phyloP scores from a whole-genome alignment of 2,113 vertebrate genomes.

The Myrmecobius fasciatus region DNA sequence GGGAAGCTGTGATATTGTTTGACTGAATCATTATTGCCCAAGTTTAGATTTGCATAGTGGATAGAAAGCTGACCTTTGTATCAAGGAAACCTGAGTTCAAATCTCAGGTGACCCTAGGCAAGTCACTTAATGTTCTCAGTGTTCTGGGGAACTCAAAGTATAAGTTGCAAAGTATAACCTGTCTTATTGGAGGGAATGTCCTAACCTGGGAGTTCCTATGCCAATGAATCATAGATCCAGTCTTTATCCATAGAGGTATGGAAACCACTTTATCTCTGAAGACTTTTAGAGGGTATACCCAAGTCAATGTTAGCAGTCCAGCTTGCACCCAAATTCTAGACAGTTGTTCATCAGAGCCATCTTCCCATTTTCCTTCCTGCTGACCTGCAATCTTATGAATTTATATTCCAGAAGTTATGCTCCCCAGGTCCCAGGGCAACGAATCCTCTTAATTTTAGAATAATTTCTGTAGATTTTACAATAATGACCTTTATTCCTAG shows the following conservation, averaged over 20 bases:
- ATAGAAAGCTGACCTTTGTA: background rate
- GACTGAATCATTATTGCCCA: background rate
- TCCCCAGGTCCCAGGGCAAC: too few relatives aligned
- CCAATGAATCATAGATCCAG: background rate
- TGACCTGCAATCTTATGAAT: too few relatives aligned
- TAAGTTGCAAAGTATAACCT: background rate
- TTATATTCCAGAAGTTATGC: too few relatives aligned
- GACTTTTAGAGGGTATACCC: background rate
- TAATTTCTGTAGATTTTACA: too few relatives aligned
- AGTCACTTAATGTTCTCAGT: background rate
- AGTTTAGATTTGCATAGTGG: background rate
- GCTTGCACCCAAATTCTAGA: background rate
- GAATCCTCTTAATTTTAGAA: too few relatives aligned
- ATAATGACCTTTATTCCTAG: too few relatives aligned
- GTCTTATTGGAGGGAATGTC: background rate
- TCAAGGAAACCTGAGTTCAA: background rate
- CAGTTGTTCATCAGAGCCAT: too few relatives aligned
- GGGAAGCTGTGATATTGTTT: background rate
- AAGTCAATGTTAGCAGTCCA: background rate
- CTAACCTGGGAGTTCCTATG: background rate
- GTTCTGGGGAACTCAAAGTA: background rate
- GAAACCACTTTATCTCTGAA: background rate
- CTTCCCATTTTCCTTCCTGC: too few relatives aligned
- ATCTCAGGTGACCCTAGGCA: background rate
- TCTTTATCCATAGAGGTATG: background rate